These are phyloP conservation scores for Scaptomyza reducta DNA, from an alignment of 2,888 invertebrate genomes.

Conservation along the genomic window DNA sequence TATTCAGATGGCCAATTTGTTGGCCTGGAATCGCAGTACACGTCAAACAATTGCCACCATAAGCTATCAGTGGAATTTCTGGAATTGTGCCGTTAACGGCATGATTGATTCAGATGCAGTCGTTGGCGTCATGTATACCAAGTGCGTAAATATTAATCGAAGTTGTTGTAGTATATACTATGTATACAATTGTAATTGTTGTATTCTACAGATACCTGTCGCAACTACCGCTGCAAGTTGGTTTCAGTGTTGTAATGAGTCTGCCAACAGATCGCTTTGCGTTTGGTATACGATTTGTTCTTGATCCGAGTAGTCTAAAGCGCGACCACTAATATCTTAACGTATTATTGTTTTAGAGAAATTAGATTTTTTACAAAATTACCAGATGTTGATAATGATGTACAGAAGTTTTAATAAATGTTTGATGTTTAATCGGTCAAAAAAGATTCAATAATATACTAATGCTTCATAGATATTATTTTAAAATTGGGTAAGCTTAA, in stretches of 20 bases:
- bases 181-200: background rate
- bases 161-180: no score
- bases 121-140: conserved; percentile 83
- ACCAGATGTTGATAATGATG: conserved; percentile 6
- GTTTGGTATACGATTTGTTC: conserved; percentile 81
- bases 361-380: conserved; percentile 53
- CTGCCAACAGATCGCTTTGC: conserved; percentile 82
- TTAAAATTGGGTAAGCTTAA: no score
- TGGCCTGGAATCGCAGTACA: conserved; percentile 79
- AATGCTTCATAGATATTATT: no score
- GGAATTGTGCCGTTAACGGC: conserved; percentile 79
- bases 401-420: conserved; percentile 31
- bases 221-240: conserved; percentile 77
- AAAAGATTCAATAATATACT: background rate
- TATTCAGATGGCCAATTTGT: conserved; percentile 82
- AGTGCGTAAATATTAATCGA: conserved; percentile 54
- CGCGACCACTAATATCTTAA: conserved; percentile 58
- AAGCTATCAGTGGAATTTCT: conserved; percentile 83
- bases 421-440: conserved; percentile 27
- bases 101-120: conserved; percentile 83
- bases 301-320: conserved; percentile 81
- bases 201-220: conserved; percentile 67
- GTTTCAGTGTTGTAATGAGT: conserved; percentile 80
- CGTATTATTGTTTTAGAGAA: conserved; percentile 17
- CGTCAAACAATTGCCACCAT: conserved; percentile 81